Evolutionary conservation across 2,797 vertebrate species (phyloP).

Genomic region (Geotrypetes seraphini): DNA sequence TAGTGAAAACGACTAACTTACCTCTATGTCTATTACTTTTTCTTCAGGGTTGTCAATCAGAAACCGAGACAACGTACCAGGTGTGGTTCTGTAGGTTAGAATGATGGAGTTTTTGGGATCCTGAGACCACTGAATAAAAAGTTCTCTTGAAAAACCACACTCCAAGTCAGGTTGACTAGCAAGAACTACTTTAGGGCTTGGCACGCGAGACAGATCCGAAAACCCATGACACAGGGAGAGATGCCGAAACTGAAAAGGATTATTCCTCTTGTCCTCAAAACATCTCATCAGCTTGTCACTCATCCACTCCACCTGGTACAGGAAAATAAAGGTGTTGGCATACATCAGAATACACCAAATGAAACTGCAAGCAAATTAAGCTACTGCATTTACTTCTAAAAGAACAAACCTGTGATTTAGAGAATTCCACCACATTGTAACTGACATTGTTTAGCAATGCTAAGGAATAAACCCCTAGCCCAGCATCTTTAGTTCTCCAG

Average conservation of each 20-base stretch:
- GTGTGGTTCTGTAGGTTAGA: conserved; percentile 92
- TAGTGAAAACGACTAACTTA: conserved; percentile 38
- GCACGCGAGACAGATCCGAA: conserved; percentile 85
- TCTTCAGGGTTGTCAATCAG: conserved; percentile 91
- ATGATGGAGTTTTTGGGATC: conserved; percentile 90
- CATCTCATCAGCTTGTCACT: conserved; percentile 98
- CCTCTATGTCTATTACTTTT: conserved; percentile 92
- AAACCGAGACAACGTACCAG: conserved; percentile 85
- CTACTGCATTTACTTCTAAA: no score
- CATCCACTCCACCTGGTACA: conserved; percentile 92
- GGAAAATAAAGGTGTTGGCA: background rate
- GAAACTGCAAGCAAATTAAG: no score
- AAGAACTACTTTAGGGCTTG: conserved; percentile 94
- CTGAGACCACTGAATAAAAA: conserved; percentile 96
- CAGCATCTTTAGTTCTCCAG: conserved; percentile 96
- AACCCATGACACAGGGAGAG: conserved; percentile 89
- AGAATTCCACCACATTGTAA: conserved; percentile 98
- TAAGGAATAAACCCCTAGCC: conserved; percentile 85
- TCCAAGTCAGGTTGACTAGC: conserved; percentile 96
- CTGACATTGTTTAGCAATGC: conserved; percentile 96
- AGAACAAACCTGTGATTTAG: conserved; percentile 92
- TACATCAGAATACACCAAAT: fast-evolving
- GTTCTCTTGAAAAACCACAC: conserved; percentile 93
- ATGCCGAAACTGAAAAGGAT: conserved; percentile 96
- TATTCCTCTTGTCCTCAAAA: conserved; percentile 97